Evolutionary conservation across 2,888 invertebrate genomes (phyloP).

Genomic region (Sepioteuthis lessoniana): DNA sequence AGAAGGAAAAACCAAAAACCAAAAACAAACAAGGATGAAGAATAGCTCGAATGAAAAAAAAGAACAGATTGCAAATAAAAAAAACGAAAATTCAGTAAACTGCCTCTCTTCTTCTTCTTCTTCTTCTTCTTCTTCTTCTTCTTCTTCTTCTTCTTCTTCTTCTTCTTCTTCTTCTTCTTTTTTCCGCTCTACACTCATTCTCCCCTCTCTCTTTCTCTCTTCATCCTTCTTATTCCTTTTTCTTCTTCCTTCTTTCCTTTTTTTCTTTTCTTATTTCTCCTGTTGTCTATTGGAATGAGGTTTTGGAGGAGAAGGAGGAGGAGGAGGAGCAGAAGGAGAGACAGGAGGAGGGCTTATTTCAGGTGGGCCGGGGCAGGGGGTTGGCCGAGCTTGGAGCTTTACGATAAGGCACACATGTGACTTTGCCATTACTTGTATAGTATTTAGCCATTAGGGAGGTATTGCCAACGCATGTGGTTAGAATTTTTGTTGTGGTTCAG

Average conservation of each 20-base stretch:
- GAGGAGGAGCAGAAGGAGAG: background rate
- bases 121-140: background rate
- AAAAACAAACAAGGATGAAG: too few species aligned
- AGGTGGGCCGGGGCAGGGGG: background rate
- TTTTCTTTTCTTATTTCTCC: slow-evolving; percentile 6
- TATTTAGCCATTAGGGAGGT: slow-evolving; percentile 57
- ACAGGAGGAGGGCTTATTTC: background rate
- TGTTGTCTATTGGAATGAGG: slow-evolving; percentile 44
- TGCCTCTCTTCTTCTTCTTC: background rate
- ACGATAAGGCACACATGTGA: slow-evolving; percentile 53
- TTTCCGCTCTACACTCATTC: slow-evolving; percentile 46
- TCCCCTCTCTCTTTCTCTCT: slow-evolving; percentile 47
- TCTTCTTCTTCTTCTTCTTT: slow-evolving; percentile 44
- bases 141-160: slow-evolving; percentile 40
- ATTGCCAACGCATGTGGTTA: slow-evolving; percentile 56
- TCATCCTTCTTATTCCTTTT: background rate
- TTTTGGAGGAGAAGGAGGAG: background rate
- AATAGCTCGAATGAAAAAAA: too few species aligned
- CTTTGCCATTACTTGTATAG: slow-evolving; percentile 58
- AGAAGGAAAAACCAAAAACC: too few species aligned
- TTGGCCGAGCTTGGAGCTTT: slow-evolving; percentile 41
- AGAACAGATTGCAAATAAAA: too few species aligned
- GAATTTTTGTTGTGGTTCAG: slow-evolving; percentile 54
- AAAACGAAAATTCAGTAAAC: background rate
- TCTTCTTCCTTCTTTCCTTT: background rate